Base-by-base conservation (phyloP, 2,888 invertebrate species). In the Acleris sparsana region DNA sequence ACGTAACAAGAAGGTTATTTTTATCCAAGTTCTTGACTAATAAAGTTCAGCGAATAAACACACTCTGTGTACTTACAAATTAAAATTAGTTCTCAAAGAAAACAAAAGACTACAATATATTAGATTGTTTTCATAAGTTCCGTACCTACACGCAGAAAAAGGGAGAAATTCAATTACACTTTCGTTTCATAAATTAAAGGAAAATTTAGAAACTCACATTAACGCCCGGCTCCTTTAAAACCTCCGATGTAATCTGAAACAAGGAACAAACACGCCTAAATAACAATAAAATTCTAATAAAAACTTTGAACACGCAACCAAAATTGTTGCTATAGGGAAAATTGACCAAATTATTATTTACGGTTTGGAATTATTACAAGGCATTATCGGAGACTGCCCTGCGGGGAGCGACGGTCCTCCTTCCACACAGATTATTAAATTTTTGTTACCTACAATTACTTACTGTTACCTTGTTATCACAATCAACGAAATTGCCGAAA, bases 201-300 rank as follows among this genome's bases (percentile, higher is more conserved):
- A 75, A 84, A 89, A 84, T 87, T 88, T 79, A 80, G 84, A 87
- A 92, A 92, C 89, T 92, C 91, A 90, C 92, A 92, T 92, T 92
- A 92, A 89, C 88, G 87, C 86, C 82, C 79, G 85, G 85, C 88
- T 88, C 86, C 87, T 88, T 91, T 89, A 86, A 87, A 91, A 88
- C 87, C 85, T 84, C 84, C 88, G 86, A 89, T 90, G 88, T 91
- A 91, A 92, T 92, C 92, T 91, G 87, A 87, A 92, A 92, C 92
- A 92, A 92, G 89, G 84, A 91, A 92, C 92, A 92, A 92, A 92
- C 92, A 92, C 89, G 88, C 86, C 90, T 92, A 92, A 92, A 92
- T 92, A 92, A 92, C 92, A 92, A 92, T 92, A 89, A 92, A 92
- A 92, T 90, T 90, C 84, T 87, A 92, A 92, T 92, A 90, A 90